These are phyloP conservation scores for Pholis gunnellus DNA, from an alignment of 2,113 vertebrate species.

Conservation along the genomic window DNA sequence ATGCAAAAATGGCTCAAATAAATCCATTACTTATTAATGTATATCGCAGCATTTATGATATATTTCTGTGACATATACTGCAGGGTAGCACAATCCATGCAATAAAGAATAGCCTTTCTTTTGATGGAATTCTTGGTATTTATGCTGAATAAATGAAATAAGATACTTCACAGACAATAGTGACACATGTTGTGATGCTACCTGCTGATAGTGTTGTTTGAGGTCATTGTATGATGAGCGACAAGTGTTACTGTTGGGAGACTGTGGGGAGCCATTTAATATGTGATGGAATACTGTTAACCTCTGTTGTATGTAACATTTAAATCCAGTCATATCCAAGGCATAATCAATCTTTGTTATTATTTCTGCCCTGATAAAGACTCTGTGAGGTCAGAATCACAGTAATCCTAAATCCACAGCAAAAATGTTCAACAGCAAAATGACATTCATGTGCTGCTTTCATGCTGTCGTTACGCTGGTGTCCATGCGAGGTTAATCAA, in stretches of 20 bases:
- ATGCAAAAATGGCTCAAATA: background rate
- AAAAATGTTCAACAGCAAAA: no score
- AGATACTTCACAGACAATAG: background rate
- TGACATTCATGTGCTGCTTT: background rate
- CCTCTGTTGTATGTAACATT: background rate
- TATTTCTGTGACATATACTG: background rate
- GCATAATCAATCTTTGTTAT: background rate
- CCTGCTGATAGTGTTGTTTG: no score
- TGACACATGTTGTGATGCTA: background rate
- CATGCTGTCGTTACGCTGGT: background rate
- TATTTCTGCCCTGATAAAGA: background rate
- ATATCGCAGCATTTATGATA: background rate
- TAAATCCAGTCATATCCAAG: background rate
- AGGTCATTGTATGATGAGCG: no score
- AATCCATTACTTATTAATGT: background rate
- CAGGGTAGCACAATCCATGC: background rate
- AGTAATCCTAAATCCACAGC: background rate
- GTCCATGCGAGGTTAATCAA: background rate
- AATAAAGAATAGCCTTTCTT: background rate
- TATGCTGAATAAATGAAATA: background rate
- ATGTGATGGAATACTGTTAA: background rate
- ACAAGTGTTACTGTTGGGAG: no score
- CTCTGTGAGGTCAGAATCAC: background rate
- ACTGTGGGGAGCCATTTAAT: background rate
- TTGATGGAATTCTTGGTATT: background rate